phyloP scores from a whole-genome alignment of 92 coral and sea anemone genomes.

The Paramuricea clavata region DNA sequence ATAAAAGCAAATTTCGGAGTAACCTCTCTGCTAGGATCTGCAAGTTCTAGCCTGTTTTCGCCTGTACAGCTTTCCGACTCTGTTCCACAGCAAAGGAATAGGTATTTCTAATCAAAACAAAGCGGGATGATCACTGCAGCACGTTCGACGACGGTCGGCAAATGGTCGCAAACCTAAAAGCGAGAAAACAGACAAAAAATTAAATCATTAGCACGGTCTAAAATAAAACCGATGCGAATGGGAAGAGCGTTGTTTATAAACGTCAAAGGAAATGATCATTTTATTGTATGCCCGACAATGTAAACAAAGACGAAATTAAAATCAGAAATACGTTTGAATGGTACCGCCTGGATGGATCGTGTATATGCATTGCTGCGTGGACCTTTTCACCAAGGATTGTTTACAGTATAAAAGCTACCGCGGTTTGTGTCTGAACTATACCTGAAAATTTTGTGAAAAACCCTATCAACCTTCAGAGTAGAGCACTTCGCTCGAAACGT shows the following conservation, averaged over 20 bases:
- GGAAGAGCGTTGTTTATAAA: conserved; percentile 42
- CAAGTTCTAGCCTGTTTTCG: not conserved
- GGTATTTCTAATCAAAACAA: not conserved
- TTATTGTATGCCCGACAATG: conserved; percentile 50
- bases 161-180: conserved; percentile 1
- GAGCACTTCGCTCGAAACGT: too few species aligned
- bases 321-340: conserved; percentile 20
- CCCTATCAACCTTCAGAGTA: too few species aligned
- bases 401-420: too few species aligned
- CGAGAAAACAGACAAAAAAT: not conserved
- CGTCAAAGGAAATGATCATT: conserved; percentile 46
- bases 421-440: too few species aligned
- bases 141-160: not conserved
- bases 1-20: not conserved
- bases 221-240: conserved; percentile 25
- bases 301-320: conserved; percentile 51
- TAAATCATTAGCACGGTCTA: conserved; percentile 28
- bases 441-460: too few species aligned
- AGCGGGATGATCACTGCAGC: not conserved
- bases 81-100: too few species aligned
- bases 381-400: too few species aligned
- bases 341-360: conserved; percentile 29
- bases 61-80: not conserved
- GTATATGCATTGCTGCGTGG: not conserved
- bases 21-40: not conserved